Conservation (phyloP, 1,140 invertebrate genomes). For the Drosophila prosaltans region DNA sequence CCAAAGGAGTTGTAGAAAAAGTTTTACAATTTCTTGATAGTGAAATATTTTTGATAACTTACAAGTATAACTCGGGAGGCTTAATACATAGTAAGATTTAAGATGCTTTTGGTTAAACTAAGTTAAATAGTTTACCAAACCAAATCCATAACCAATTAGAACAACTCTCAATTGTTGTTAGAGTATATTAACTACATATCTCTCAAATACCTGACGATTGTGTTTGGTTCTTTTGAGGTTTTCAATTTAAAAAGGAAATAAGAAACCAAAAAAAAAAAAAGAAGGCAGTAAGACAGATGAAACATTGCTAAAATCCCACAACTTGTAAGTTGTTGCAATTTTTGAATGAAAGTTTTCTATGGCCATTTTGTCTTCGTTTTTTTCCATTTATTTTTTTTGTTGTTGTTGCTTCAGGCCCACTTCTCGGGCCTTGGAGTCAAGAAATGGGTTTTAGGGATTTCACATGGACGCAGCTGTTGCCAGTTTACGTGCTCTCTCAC, state of each 20-base stretch:
- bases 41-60: too few relatives aligned
- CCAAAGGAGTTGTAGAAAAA: too few relatives aligned
- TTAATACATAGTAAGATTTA: too few relatives aligned
- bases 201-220: neutral
- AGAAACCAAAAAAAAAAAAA: neutral
- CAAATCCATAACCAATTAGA: neutral
- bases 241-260: neutral
- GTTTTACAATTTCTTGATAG: too few relatives aligned
- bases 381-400: constrained; percentile 15
- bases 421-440: constrained; percentile 37
- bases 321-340: constrained; percentile 16
- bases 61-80: too few relatives aligned
- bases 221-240: constrained; percentile 1
- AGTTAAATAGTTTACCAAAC: too few relatives aligned
- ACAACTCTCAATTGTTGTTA: neutral
- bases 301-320: constrained; percentile 15
- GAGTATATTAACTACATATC: neutral
- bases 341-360: constrained; percentile 51
- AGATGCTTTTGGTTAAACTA: too few relatives aligned
- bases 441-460: constrained; percentile 40
- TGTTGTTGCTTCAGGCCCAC: constrained; percentile 10
- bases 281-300: too few relatives aligned
- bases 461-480: constrained; percentile 58
- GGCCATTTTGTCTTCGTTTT: constrained; percentile 30
- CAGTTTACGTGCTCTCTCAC: constrained; percentile 58